Conservation (phyloP, 1,140 invertebrate genomes). For the Artemia franciscana region DNA sequence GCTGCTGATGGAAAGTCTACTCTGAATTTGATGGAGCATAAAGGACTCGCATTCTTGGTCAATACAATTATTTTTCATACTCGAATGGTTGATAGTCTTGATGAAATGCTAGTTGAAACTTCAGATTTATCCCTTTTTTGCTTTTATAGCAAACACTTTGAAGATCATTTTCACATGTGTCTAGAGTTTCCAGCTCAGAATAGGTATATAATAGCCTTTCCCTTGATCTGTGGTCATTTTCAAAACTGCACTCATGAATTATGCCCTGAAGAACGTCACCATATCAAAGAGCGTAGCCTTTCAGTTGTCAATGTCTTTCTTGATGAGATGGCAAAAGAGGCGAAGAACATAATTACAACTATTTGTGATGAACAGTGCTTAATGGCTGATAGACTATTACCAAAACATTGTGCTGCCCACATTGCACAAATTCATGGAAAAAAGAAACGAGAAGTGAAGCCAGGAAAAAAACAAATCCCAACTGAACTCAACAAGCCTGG, state of each 20-base stretch:
- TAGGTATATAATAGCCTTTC: slow-evolving; percentile 89
- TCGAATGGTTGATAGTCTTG: slow-evolving; percentile 94
- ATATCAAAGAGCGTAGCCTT: slow-evolving; percentile 78
- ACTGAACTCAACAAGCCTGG: slow-evolving; percentile 71
- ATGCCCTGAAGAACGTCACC: slow-evolving; percentile 93
- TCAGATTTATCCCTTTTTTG: slow-evolving; percentile 91
- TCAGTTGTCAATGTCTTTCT: slow-evolving; percentile 93
- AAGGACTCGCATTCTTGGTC: slow-evolving; percentile 65
- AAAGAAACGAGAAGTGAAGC: slow-evolving; percentile 48
- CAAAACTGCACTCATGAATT: slow-evolving; percentile 92
- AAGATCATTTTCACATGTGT: slow-evolving; percentile 96
- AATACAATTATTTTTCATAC: slow-evolving; percentile 93
- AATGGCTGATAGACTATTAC: slow-evolving; percentile 74
- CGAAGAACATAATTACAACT: slow-evolving; percentile 92
- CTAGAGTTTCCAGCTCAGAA: slow-evolving; percentile 94
- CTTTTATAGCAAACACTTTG: slow-evolving; percentile 90
- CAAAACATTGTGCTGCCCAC: slow-evolving; percentile 77
- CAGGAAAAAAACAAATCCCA: slow-evolving; percentile 62
- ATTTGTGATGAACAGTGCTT: slow-evolving; percentile 93
- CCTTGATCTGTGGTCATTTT: slow-evolving; percentile 90
- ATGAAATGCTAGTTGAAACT: slow-evolving; percentile 86
- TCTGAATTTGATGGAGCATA: slow-evolving; percentile 59
- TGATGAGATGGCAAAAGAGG: slow-evolving; percentile 96
- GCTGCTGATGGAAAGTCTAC: slow-evolving; percentile 62
- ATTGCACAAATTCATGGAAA: slow-evolving; percentile 65